A percentile compares a stretch with the other conserved stretches of the same genome.
Conservation (phyloP, 2,113 vertebrate genomes). For the Mirounga angustirostris region DNA sequence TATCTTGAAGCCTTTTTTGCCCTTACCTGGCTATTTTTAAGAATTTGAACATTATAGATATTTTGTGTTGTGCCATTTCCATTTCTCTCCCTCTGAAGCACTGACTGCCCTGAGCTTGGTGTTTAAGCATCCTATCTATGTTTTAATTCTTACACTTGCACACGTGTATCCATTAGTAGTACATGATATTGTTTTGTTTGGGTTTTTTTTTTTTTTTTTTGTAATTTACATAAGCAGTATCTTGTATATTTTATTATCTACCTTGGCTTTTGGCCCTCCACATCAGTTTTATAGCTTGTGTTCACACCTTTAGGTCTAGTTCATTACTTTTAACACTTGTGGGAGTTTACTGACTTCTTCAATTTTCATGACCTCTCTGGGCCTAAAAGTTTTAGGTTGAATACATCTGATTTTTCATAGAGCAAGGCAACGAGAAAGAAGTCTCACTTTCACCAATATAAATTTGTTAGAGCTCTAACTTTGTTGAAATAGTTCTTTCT, state of each 20-base stretch:
- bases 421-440: not conserved
- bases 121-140: not conserved
- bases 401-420: not conserved
- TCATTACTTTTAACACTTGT: not conserved
- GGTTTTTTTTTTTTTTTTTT: too few species aligned
- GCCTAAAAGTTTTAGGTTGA: slow-evolving; percentile 8
- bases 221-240: not conserved
- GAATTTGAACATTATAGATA: not conserved
- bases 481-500: slow-evolving; percentile 5
- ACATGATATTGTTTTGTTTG: not conserved
- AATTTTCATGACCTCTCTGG: not conserved
- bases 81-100: not conserved
- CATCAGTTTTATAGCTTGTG: not conserved
- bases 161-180: not conserved
- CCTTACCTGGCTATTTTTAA: not conserved
- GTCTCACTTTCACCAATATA: not conserved
- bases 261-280: not conserved
- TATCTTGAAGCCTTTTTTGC: not conserved
- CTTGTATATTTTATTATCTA: not conserved
- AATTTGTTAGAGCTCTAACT: slow-evolving; percentile 7
- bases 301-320: not conserved
- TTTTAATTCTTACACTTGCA: not conserved
- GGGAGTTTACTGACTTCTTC: not conserved
- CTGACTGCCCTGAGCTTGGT: not conserved
- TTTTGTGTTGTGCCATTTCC: not conserved